Evolutionary conservation across 2,797 vertebrate species (phyloP).

Genomic region (Melanotaenia parkinsoni): DNA sequence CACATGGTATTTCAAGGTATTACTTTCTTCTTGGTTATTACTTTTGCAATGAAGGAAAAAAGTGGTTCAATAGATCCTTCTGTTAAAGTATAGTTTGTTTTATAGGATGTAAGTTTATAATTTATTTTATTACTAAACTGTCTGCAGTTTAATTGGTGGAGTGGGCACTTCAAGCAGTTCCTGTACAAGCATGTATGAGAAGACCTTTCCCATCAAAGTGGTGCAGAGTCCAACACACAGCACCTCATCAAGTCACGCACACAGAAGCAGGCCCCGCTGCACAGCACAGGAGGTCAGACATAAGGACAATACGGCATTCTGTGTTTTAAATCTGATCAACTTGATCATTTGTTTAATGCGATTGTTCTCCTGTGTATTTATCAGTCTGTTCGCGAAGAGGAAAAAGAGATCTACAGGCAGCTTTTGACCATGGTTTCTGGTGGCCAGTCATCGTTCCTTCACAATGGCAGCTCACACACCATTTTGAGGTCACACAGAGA

Average conservation of each 20-base stretch:
- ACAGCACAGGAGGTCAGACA: conserved; percentile 91
- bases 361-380: conserved; percentile 15
- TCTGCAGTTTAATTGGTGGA: conserved; percentile 58
- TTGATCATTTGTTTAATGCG: neutral
- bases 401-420: conserved; percentile 94
- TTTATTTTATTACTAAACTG: conserved; percentile 5
- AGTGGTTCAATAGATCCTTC: neutral
- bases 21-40: neutral
- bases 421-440: conserved; percentile 92
- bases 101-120: neutral
- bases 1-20: conserved; percentile 70
- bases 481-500: conserved; percentile 87
- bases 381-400: conserved; percentile 91
- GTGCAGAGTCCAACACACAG: conserved; percentile 86
- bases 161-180: conserved; percentile 51
- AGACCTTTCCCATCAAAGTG: conserved; percentile 91
- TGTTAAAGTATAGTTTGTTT: neutral
- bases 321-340: neutral
- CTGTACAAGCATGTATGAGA: conserved; percentile 86
- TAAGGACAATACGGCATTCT: neutral
- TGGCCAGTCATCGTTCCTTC: conserved; percentile 87
- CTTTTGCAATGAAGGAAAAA: neutral
- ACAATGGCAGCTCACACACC: conserved; percentile 81
- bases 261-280: conserved; percentile 73
- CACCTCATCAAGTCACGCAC: conserved; percentile 79